phyloP scores from a whole-genome alignment of 2,888 invertebrate genomes.

The Nymphalis polychloros region DNA sequence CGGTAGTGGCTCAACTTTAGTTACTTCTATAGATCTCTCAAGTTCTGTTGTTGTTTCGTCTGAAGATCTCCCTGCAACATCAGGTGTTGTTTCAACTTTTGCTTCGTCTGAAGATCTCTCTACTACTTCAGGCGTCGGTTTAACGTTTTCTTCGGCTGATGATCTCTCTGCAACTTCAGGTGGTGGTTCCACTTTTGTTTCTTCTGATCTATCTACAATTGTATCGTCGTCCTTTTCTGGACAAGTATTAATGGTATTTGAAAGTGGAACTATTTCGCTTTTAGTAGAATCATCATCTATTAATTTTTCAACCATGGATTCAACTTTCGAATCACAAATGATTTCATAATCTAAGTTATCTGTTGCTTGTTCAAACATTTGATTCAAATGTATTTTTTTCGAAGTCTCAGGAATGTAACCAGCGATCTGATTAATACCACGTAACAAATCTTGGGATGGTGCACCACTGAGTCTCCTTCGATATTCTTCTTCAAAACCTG shows the following conservation, averaged over 20 bases:
- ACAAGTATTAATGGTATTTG: slow-evolving; percentile 26
- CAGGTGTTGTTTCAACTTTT: slow-evolving; percentile 47
- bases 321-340: slow-evolving; percentile 24
- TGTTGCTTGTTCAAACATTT: not conserved
- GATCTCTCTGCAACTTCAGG: slow-evolving; percentile 43
- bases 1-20: slow-evolving; percentile 43
- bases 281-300: slow-evolving; percentile 25
- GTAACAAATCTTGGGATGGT: slow-evolving; percentile 36
- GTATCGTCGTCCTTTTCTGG: slow-evolving; percentile 9
- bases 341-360: slow-evolving; percentile 10
- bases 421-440: slow-evolving; percentile 39
- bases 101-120: slow-evolving; percentile 19
- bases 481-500: slow-evolving; percentile 70
- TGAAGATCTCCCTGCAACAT: slow-evolving; percentile 32
- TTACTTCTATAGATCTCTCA: slow-evolving; percentile 19
- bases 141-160: slow-evolving; percentile 11
- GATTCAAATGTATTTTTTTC: slow-evolving; percentile 17
- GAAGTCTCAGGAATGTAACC: slow-evolving; percentile 29
- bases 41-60: slow-evolving; percentile 14
- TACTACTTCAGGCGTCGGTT: slow-evolving; percentile 40
- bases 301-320: slow-evolving; percentile 30
- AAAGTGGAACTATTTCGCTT: slow-evolving; percentile 31
- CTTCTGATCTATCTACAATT: slow-evolving; percentile 3
- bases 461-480: slow-evolving; percentile 46
- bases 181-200: slow-evolving; percentile 39